Evolutionary conservation across 2,113 vertebrate species (phyloP).

Genomic region (sheep (Ovis aries)): DNA sequence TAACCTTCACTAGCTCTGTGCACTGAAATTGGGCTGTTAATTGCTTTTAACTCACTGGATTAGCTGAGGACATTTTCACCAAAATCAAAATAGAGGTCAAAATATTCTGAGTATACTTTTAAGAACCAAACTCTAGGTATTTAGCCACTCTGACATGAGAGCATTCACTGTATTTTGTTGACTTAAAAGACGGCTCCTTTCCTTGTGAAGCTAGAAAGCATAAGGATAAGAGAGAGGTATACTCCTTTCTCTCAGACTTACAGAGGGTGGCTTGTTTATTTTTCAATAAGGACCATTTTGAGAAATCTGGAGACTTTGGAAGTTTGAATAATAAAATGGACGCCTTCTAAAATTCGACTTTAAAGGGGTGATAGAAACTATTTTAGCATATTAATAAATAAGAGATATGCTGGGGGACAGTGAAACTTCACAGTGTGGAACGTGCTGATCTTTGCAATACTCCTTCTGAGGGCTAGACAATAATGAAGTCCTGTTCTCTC

Average conservation of each 20-base stretch:
- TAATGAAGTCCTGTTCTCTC: neutral
- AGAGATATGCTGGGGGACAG: neutral
- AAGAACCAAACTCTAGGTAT: neutral
- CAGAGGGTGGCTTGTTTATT: neutral
- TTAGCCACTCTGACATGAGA: neutral
- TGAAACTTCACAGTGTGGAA: neutral
- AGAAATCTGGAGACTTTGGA: neutral
- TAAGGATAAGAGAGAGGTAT: neutral
- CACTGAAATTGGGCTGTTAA: neutral
- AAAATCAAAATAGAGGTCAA: constrained; percentile 33
- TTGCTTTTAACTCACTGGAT: neutral
- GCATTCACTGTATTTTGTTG: neutral
- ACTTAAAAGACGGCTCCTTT: neutral
- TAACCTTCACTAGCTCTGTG: neutral
- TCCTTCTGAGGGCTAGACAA: neutral
- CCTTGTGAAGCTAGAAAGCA: neutral
- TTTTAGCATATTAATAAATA: neutral
- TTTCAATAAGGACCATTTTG: neutral
- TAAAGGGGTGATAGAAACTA: neutral
- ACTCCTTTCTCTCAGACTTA: neutral
- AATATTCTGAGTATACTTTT: neutral
- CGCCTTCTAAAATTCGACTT: neutral
- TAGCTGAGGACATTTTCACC: neutral
- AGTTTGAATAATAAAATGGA: neutral
- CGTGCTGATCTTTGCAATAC: neutral